Base-by-base conservation (phyloP, 2,888 invertebrate species). In the Plemyria rubiginata region DNA sequence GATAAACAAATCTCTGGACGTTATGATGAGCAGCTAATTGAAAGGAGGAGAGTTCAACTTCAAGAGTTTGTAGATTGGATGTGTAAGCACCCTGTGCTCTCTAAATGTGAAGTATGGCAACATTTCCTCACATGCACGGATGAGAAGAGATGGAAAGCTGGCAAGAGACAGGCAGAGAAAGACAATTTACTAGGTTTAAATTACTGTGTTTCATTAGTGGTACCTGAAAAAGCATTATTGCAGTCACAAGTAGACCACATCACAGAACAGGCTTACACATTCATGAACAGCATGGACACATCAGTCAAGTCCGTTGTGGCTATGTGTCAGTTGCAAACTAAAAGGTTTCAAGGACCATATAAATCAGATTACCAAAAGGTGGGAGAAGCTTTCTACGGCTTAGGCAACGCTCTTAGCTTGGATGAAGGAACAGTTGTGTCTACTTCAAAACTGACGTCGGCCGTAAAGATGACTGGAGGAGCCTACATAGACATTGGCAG, bases 51-150 rank as follows among this genome's bases (percentile, higher is more conserved):
- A 83, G 96, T 97, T 49, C 98, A 98, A 81, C 93, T 99, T 49
- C 99, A 99, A 86, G 96, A 98, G 77, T 99, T 99, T 94, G 97
- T 99, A 2, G 97, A 99, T 91, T 97, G 98, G 93, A 98, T 99
- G 80, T 98, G 99, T 83, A 94, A 97, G 60, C 99, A 99, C 93
- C 99, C 99, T 2, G 97, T 99, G 8, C 91, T 99, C 45, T 97
- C 98, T 2, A 95, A 95, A 74, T 96, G 96, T 78, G 97, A 97
- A 72, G 99, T 99, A 0, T 99, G 99, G 97, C 95, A 97, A 81
- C 99, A 99, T 86, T 99, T 99, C 86, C 94, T 99, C 54, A 98
- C 98, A 2, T 99, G 99, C 83, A 98, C 98, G 7, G 99, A 99
- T 90, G 99, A 98, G 77, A 99, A 98, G 86, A 95, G 96, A 73